A percentile compares a stretch with the other conserved stretches of the same genome.
Conservation (phyloP, 2,888 invertebrate genomes). For the Cryptus armator region DNA sequence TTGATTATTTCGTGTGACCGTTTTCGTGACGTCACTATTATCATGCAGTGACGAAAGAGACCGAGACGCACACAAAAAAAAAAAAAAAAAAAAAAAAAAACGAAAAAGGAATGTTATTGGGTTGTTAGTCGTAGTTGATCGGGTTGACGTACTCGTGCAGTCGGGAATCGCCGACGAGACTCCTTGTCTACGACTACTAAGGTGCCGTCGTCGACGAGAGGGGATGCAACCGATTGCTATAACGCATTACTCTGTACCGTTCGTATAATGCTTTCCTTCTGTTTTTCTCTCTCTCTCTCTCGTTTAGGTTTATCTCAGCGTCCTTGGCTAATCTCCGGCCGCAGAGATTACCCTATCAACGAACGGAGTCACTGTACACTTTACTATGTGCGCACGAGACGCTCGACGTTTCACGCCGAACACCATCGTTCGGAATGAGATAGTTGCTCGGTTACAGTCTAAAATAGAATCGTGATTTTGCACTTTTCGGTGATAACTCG, state of each 20-base stretch:
- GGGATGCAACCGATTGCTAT: conserved; percentile 24
- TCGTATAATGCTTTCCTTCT: conserved; percentile 44
- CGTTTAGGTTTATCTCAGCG: conserved; percentile 81
- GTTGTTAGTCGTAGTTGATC: neutral
- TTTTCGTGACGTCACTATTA: conserved; percentile 41
- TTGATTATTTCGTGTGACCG: conserved; percentile 53
- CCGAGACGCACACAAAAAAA: neutral
- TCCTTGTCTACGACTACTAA: conserved; percentile 21
- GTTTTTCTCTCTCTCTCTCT: conserved; percentile 38
- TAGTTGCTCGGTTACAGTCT: conserved; percentile 3
- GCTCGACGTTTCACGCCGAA: neutral
- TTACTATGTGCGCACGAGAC: conserved; percentile 52
- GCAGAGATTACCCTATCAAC: conserved; percentile 82
- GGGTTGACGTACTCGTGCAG: neutral
- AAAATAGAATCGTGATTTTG: conserved; percentile 1
- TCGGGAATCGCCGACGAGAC: neutral
- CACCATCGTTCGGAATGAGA: conserved; percentile 7
- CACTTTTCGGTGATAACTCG: neutral
- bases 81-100: too few relatives aligned
- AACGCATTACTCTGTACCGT: conserved; percentile 12
- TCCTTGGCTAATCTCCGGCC: conserved; percentile 83
- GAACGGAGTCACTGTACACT: conserved; percentile 68
- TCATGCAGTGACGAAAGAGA: conserved; percentile 18
- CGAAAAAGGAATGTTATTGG: conserved; percentile 6
- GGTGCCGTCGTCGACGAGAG: neutral